Evolutionary conservation across 2,113 vertebrate genomes (phyloP).

Genomic region (Epinephelus cyanopodus): DNA sequence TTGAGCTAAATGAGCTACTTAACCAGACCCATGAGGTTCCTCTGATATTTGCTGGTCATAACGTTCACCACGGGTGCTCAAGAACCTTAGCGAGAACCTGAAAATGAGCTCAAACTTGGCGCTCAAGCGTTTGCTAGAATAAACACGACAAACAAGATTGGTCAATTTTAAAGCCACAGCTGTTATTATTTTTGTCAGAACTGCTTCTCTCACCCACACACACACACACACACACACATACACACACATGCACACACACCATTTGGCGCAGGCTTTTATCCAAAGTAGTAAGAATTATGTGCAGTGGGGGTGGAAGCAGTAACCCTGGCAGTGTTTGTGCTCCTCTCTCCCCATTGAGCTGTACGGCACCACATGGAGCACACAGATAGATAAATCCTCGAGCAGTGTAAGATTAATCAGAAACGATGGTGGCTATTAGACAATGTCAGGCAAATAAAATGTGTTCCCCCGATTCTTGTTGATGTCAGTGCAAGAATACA

Average conservation of each 20-base stretch:
- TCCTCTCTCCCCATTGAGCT: conserved; percentile 59
- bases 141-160: conserved; percentile 36
- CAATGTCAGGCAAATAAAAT: conserved; percentile 65
- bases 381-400: conserved; percentile 67
- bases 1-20: conserved; percentile 73
- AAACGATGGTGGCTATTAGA: conserved; percentile 65
- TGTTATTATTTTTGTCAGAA: conserved; percentile 58
- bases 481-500: conserved; percentile 45
- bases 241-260: conserved; percentile 20
- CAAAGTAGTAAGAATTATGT: conserved; percentile 67
- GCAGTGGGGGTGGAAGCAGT: conserved; percentile 62
- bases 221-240: conserved; percentile 5
- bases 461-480: conserved; percentile 52
- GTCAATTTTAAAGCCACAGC: conserved; percentile 58
- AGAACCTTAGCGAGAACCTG: conserved; percentile 10
- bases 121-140: conserved; percentile 11
- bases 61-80: conserved; percentile 32
- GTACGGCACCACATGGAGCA: conserved; percentile 59
- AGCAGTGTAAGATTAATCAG: conserved; percentile 60
- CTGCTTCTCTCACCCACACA: conserved; percentile 46
- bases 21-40: conserved; percentile 59
- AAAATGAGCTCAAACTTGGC: conserved; percentile 25
- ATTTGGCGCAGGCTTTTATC: conserved; percentile 65
- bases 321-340: conserved; percentile 57
- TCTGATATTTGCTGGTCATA: conserved; percentile 54